phyloP scores from a whole-genome alignment of 2,113 vertebrate genomes.

The Okapia johnstoni region DNA sequence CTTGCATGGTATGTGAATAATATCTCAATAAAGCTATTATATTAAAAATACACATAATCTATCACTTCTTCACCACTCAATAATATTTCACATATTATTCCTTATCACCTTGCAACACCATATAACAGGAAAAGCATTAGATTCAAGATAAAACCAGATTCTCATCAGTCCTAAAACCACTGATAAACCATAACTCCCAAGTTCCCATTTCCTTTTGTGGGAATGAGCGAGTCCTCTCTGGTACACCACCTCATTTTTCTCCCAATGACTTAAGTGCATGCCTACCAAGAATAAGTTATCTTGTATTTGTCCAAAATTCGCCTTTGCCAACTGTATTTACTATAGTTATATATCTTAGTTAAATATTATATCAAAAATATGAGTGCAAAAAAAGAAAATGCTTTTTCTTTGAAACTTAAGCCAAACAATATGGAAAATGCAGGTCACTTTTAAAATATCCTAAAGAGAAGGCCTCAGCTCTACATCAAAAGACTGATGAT shows the following conservation, averaged over 20 bases:
- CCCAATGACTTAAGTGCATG: not conserved
- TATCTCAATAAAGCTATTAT: not conserved
- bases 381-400: slow-evolving; percentile 23
- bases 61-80: not conserved
- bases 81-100: not conserved
- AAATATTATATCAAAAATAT: slow-evolving; percentile 6
- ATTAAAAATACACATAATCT: not conserved
- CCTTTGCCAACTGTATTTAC: not conserved
- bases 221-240: not conserved
- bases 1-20: not conserved
- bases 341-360: slow-evolving; percentile 13
- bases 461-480: not conserved
- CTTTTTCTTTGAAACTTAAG: not conserved
- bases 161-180: not conserved
- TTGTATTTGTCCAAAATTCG: not conserved
- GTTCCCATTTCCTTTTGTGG: not conserved
- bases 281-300: not conserved
- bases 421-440: not conserved
- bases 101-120: not conserved
- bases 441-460: not conserved
- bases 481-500: not conserved
- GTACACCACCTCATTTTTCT: not conserved
- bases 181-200: not conserved
- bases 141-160: not conserved
- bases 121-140: not conserved